phyloP scores from a whole-genome alignment of 2,888 invertebrate genomes.

The Scaptomyza cyrtandrae region DNA sequence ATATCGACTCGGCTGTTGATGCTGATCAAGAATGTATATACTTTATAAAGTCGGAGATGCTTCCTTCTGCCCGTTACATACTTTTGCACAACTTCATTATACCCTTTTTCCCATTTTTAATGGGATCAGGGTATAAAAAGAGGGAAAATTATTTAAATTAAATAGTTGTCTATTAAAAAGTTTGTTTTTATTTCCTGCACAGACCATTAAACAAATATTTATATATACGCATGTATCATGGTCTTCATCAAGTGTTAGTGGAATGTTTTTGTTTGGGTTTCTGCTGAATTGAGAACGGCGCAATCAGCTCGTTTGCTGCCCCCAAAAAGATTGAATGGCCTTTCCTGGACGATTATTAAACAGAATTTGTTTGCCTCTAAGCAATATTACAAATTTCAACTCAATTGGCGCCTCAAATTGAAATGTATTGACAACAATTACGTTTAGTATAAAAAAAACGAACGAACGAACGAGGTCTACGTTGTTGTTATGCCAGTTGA shows the following conservation, averaged over 20 bases:
- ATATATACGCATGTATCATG: neutral
- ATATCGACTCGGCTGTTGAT: too few species aligned
- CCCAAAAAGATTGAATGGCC: slow-evolving; percentile 57
- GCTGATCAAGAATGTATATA: too few species aligned
- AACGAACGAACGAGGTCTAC: slow-evolving; percentile 50
- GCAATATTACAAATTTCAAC: slow-evolving; percentile 56
- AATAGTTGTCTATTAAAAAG: neutral
- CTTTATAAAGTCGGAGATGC: too few species aligned
- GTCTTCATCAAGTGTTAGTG: slow-evolving; percentile 4
- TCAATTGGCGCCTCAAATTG: slow-evolving; percentile 65
- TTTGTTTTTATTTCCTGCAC: slow-evolving; percentile 6
- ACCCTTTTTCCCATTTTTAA: too few species aligned
- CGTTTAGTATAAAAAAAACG: slow-evolving; percentile 17
- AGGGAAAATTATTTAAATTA: neutral
- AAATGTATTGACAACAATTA: slow-evolving; percentile 68
- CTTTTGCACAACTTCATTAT: too few species aligned
- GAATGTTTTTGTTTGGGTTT: slow-evolving; percentile 14
- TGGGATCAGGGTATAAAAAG: too few species aligned
- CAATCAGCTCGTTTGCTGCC: slow-evolving; percentile 51
- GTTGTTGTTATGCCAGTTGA: slow-evolving; percentile 30
- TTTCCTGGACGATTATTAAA: slow-evolving; percentile 53
- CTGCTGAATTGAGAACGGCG: slow-evolving; percentile 34
- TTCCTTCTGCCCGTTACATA: too few species aligned
- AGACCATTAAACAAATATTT: slow-evolving; percentile 14
- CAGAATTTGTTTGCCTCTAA: slow-evolving; percentile 29